Base-by-base conservation (phyloP, 2,888 invertebrate species). In the Argynnis bischoffii region DNA sequence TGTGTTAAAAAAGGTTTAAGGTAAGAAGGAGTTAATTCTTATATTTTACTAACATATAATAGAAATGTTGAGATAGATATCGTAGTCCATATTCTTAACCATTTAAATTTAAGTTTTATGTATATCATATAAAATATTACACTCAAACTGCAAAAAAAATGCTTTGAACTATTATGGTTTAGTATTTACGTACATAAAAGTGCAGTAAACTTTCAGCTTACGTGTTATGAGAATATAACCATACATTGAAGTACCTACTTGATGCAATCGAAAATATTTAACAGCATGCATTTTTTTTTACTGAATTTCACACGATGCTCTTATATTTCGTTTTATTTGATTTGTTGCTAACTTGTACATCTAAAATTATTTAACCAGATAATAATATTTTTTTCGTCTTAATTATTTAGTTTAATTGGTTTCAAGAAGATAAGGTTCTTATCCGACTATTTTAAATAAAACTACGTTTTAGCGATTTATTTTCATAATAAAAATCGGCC, bases 211-310 rank as follows among this genome's bases (percentile, higher is more conserved):
- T 56, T 56, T 18, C 18, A 56, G 46, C 56, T 56, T 35, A 56
- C 56, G 56, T 56, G 56, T 56, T 56, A 46, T 46, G 56, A 56
- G 56, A 46, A 46, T 18, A 56, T 56, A 46, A 56, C 46, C 46
- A 46, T 56, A 41, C 55, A 41, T 18, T 41, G 41, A 8, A 56
- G 41, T 41, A 41, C 55, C 41, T 6, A 56, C 55, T 41, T 41
- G 41, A 56, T 56, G 55, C 41, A 56, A 41, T 18, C 55, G 55
- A 41, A 41, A 57, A 56, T 57, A 46, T 57, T 21, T 57, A 57
- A 46, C 15, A 57, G 15, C 15, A 35, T 31, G 35, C 31, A 35
- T n/a, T 55, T 55, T 55, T 55, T 41, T 55, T 8, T 6, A 55
- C 55, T 55, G 35, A 55, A 55, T 55, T 55, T 55, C 35, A n/a